Evolutionary conservation across 2,888 invertebrate genomes (phyloP), one percentile per base, ranked within the genome.

Genomic region (Ypsolopha sequella): DNA sequence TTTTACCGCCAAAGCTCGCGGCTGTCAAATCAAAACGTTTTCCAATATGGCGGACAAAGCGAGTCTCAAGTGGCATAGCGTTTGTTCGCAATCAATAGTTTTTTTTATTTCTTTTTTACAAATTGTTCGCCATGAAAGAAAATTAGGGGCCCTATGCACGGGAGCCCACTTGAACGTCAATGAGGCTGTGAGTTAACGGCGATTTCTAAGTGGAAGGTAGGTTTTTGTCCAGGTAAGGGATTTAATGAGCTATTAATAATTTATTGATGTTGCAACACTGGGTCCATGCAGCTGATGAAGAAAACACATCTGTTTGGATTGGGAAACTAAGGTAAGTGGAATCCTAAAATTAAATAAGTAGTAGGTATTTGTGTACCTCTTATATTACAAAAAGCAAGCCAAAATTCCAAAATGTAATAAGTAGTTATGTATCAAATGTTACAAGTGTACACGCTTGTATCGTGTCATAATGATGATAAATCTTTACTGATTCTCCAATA

Each of bases 71-170:
- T 81, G 80, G 75, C 67, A 24, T 11, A 34, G 62, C 74, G 67
- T 75, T 80, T 82, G 80, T 81, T 70, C 68, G 56, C 74, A 72
- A 76, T 81, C 81, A 82, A 85, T 85, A 80, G 81, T 81, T 81
- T 79, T 72, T 66, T 61, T 59, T 13, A 34, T 63, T 69, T 76
- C 71, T 69, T 73, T 76, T 69, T 70, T 76, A 64, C 60, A 73
- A 75, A 73, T 73, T 68, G 76, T 76, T 63, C 60, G 70, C 71
- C 71, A 76, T 84, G 79, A 85, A 85, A 80, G 76, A 76, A 77
- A 79, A 76, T 79, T 75, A 73, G 76, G 78, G 77, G 66, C 66
- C 68, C 66, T 61, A 59, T 62, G 60, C 59, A 64, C 66, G 61
- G 66, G 70, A 70, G 60, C 70, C 81, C 84, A 80, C 84, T 84